These are phyloP conservation scores for Rousettus madagascariensis DNA, from an alignment of 2,797 vertebrate genomes.

Conservation along the genomic window DNA sequence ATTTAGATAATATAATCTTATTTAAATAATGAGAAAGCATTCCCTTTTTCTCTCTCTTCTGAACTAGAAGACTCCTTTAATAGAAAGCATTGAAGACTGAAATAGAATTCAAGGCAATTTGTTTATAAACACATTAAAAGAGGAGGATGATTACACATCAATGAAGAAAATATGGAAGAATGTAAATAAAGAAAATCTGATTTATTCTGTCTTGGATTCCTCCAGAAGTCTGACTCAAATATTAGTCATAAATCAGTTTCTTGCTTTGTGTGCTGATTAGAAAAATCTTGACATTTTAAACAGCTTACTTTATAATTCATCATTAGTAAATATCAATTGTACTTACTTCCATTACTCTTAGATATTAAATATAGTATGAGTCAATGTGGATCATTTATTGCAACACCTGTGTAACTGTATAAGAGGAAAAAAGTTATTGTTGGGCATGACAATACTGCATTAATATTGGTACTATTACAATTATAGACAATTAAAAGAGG, in stretches of 20 bases:
- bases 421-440: background rate
- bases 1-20: background rate
- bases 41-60: background rate
- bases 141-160: background rate
- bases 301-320: background rate
- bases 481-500: background rate
- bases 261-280: background rate
- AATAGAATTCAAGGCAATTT: background rate
- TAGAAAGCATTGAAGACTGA: background rate
- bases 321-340: background rate
- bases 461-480: background rate
- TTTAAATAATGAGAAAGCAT: background rate
- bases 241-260: background rate
- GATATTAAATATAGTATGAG: background rate
- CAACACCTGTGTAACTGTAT: background rate
- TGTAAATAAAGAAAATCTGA: background rate
- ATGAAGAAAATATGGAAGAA: background rate
- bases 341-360: background rate
- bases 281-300: slow-evolving; percentile 11
- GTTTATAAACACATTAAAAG: background rate
- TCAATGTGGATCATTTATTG: background rate
- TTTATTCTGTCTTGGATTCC: background rate
- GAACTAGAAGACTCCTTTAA: background rate
- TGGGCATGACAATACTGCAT: background rate
- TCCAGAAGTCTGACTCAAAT: background rate